phyloP scores from a whole-genome alignment of 2,888 invertebrate genomes.

The Lochmaea crataegi region DNA sequence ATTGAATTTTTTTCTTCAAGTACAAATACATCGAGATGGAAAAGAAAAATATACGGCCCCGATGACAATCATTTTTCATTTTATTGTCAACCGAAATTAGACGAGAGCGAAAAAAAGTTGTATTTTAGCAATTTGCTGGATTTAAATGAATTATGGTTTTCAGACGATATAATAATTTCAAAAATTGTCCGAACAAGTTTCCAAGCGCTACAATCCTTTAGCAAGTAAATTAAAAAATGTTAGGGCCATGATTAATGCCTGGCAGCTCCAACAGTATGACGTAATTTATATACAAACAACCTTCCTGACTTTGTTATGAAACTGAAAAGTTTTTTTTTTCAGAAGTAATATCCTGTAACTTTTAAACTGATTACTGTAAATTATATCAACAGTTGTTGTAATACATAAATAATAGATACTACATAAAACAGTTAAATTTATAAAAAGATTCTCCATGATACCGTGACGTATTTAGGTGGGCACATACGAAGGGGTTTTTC shows the following conservation, averaged over 20 bases:
- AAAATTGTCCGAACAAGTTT: slow-evolving; percentile 33
- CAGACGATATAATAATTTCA: slow-evolving; percentile 32
- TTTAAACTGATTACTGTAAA: slow-evolving; percentile 18
- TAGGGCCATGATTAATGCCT: slow-evolving; percentile 36
- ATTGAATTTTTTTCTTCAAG: too few relatives aligned
- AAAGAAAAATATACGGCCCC: too few relatives aligned
- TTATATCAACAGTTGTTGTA: not conserved
- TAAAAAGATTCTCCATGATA: too few relatives aligned
- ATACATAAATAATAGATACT: not conserved
- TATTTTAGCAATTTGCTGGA: slow-evolving; percentile 14
- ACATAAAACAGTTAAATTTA: not conserved
- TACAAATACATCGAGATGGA: too few relatives aligned
- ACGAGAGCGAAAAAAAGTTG: slow-evolving; percentile 1
- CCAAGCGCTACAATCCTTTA: slow-evolving; percentile 34
- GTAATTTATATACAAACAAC: slow-evolving; percentile 36
- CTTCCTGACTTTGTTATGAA: slow-evolving; percentile 31
- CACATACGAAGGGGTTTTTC: too few relatives aligned
- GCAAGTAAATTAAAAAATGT: slow-evolving; percentile 37
- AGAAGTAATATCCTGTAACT: slow-evolving; percentile 19
- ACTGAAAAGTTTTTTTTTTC: slow-evolving; percentile 23
- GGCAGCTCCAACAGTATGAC: slow-evolving; percentile 31
- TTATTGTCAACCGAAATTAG: slow-evolving; percentile 3
- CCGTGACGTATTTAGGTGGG: too few relatives aligned
- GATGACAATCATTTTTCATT: slow-evolving; percentile 6
- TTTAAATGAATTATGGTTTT: slow-evolving; percentile 28